These are phyloP conservation scores for Cheiracanthium punctorium DNA, from an alignment of 2,888 invertebrate species.

Conservation along the genomic window DNA sequence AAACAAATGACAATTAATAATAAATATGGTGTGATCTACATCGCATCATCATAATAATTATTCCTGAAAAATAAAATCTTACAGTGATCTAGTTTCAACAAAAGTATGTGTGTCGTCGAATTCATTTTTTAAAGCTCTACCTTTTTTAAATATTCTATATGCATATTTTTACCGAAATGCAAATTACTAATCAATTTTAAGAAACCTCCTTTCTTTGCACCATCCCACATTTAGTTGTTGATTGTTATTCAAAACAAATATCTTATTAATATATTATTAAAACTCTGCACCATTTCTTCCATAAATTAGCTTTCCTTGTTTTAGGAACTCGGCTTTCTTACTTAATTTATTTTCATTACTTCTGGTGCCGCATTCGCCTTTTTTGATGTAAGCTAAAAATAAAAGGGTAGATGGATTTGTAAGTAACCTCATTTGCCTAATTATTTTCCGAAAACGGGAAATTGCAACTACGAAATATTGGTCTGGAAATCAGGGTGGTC, in stretches of 20 bases:
- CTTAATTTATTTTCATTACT: not conserved
- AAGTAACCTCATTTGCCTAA: constrained; percentile 1
- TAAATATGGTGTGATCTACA: too few species aligned
- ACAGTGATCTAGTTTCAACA: too few species aligned
- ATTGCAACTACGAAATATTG: not conserved
- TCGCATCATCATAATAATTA: too few species aligned
- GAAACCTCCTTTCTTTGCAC: too few species aligned
- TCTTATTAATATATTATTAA: not conserved
- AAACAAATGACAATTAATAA: too few species aligned
- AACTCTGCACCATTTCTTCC: not conserved
- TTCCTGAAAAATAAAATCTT: too few species aligned
- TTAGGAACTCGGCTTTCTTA: not conserved
- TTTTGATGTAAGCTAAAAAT: not conserved
- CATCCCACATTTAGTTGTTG: too few species aligned
- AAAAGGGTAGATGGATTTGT: not conserved
- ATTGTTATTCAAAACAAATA: not conserved
- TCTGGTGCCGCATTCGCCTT: not conserved
- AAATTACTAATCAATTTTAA: too few species aligned
- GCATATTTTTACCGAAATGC: too few species aligned
- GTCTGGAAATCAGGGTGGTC: not conserved
- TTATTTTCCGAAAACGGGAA: not conserved
- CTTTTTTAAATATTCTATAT: too few species aligned
- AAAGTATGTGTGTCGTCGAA: too few species aligned
- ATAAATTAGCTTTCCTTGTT: not conserved
- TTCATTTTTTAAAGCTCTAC: too few species aligned